phyloP scores from a whole-genome alignment of 2,797 vertebrate species.

The Bothrops alternatus region DNA sequence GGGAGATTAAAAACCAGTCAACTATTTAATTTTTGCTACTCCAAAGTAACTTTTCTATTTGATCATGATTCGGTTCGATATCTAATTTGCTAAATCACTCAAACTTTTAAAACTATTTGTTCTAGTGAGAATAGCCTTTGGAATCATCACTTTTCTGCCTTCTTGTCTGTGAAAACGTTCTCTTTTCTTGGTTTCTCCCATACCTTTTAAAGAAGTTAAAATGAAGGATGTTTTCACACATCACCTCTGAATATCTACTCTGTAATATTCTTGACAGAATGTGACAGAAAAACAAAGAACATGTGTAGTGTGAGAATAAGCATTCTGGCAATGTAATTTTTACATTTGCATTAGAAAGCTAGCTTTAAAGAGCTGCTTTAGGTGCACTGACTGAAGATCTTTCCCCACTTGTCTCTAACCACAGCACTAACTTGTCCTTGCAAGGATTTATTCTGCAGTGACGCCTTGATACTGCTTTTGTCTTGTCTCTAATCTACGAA shows the following conservation, averaged over 20 bases:
- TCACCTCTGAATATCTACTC: not conserved
- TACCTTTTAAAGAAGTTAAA: not conserved
- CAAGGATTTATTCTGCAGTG: not conserved
- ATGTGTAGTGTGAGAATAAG: not conserved
- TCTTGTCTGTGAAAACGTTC: not conserved
- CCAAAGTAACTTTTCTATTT: not conserved
- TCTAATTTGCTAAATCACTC: not conserved
- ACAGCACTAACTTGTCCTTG: not conserved
- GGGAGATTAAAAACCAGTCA: not conserved
- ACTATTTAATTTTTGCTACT: not conserved
- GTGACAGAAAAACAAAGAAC: not conserved
- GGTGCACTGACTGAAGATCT: not conserved
- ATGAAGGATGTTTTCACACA: not conserved
- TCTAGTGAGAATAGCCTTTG: not conserved
- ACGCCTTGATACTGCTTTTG: not conserved
- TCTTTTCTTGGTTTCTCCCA: not conserved
- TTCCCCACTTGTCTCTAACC: not conserved
- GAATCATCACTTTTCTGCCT: not conserved
- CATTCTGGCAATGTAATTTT: not conserved
- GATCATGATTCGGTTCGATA: not conserved
- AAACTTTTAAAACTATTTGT: not conserved
- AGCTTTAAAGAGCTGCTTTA: not conserved
- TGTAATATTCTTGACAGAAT: not conserved
- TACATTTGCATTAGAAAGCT: not conserved
- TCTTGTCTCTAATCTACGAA: not conserved